Conservation (phyloP, 2,797 vertebrate species). For the Phataginus tricuspis region DNA sequence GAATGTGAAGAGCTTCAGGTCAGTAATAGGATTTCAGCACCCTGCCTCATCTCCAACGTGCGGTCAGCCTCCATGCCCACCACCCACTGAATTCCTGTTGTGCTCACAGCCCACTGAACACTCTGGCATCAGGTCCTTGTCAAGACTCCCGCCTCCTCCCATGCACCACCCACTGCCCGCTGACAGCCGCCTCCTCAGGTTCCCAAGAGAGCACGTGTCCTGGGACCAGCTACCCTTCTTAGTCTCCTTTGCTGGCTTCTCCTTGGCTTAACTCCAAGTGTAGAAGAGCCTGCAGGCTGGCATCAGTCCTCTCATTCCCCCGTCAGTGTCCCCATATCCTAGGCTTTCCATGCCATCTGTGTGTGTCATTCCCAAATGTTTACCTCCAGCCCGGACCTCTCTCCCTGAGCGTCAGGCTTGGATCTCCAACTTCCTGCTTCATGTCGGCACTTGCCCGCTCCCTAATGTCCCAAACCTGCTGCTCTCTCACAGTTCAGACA, state of each 20-base stretch:
- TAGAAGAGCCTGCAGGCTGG: not conserved
- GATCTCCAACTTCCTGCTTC: not conserved
- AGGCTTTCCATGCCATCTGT: not conserved
- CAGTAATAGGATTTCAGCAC: not conserved
- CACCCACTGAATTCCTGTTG: not conserved
- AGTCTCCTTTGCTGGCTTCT: not conserved
- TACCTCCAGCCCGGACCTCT: not conserved
- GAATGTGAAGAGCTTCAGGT: not conserved
- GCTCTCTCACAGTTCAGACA: not conserved
- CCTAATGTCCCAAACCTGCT: not conserved
- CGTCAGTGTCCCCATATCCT: too few relatives aligned
- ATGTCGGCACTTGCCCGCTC: not conserved
- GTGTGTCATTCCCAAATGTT: not conserved
- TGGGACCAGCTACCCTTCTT: fast-evolving
- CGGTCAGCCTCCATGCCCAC: not conserved
- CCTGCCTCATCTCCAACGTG: not conserved
- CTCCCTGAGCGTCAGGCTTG: not conserved
- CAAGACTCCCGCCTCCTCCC: fast-evolving
- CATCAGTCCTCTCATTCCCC: not conserved
- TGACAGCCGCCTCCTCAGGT: not conserved
- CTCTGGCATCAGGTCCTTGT: too few relatives aligned
- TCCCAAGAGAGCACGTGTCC: not conserved
- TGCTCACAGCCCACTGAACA: too few relatives aligned
- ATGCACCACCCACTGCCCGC: too few relatives aligned
- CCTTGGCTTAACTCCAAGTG: not conserved